Base-by-base conservation (phyloP, 1,140 invertebrate genomes). In the Atta colombica region DNA sequence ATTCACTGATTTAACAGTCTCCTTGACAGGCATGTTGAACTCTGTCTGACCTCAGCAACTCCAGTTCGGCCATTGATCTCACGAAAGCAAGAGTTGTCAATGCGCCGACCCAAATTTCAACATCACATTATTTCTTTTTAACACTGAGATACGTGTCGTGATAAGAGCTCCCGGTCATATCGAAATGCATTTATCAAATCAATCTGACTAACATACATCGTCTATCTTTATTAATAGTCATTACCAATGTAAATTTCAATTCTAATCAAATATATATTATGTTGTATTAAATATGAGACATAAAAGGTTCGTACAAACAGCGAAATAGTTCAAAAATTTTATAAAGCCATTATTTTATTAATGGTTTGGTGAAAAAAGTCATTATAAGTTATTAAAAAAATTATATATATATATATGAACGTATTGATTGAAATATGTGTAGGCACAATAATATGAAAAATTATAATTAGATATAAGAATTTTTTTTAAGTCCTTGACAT, bases 1-100 rank as follows among this genome's bases (percentile, higher is more conserved):
- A 84, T 84, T 84, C 80, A 75, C 80, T 84, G 80, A 84, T 84
- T 84, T 84, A 84, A 84, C 80, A 61, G 69, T 84, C 80, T 84
- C 80, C 80, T 84, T 84, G 80, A 75, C 80, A 84, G 80, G 55
- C 80, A 75, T 84, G 69, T 84, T 84, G 80, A 84, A 84, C 80
- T 75, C 80, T 45, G 69, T 84, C 80, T 84, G 80, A 84, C 80
- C 80, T 84, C 80, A 49, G 55, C 25, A 25, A 28, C 39, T 16
- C 21, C 28, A 39, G 45, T 35, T 74, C 80, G 80, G 80, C 80
- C 80, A 84, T 84, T 84, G 80, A 84, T 84, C 80, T 61, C 80
- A 49, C 80, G 80, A 84, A 84, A 84, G 80, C 80, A 84, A 84
- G 80, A 84, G 80, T 84, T 75, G 80, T 84, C 69, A 84, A 63